A percentile compares a stretch with the other conserved stretches of the same genome.
Evolutionary conservation across 1,140 invertebrate genomes (phyloP).

Genomic region (Danaus melanippus): DNA sequence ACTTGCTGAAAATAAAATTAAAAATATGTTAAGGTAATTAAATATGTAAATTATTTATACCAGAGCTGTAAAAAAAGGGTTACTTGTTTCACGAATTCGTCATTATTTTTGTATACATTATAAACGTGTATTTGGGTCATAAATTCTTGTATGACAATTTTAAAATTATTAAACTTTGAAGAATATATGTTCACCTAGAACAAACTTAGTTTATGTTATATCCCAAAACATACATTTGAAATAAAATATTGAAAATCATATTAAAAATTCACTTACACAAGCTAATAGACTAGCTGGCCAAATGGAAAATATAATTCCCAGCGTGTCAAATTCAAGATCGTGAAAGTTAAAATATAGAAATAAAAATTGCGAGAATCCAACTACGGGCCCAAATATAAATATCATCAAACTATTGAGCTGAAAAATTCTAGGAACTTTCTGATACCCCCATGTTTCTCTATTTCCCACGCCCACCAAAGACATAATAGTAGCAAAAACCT

Average conservation of each 20-base stretch:
- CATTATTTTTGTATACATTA: slow-evolving; percentile 18
- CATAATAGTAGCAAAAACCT: slow-evolving; percentile 12
- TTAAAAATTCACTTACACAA: slow-evolving; percentile 20
- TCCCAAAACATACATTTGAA: neutral
- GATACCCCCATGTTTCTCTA: slow-evolving; percentile 21
- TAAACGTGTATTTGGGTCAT: slow-evolving; percentile 33
- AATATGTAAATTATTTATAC: too few relatives aligned
- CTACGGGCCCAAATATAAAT: slow-evolving; percentile 6
- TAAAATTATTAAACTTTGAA: slow-evolving; percentile 22
- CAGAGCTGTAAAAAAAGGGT: neutral
- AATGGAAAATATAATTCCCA: slow-evolving; percentile 27
- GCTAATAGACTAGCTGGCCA: slow-evolving; percentile 23
- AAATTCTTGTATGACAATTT: slow-evolving; percentile 27
- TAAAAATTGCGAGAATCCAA: slow-evolving; percentile 18
- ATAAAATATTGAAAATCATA: slow-evolving; percentile 5
- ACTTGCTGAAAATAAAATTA: slow-evolving; percentile 28
- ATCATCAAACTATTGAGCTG: slow-evolving; percentile 15
- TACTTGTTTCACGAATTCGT: slow-evolving; percentile 22
- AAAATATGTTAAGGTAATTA: too few relatives aligned
- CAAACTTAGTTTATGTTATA: slow-evolving; percentile 1
- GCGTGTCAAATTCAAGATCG: slow-evolving; percentile 19
- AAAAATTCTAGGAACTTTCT: slow-evolving; percentile 8
- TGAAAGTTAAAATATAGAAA: slow-evolving; percentile 23
- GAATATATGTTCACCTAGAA: slow-evolving; percentile 27
- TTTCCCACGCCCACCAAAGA: slow-evolving; percentile 15